Percentiles rank a stretch among this genome's conserved stretches.
These are phyloP conservation scores for Myrmecobius fasciatus DNA, from an alignment of 2,113 vertebrate species.

Conservation along the genomic window DNA sequence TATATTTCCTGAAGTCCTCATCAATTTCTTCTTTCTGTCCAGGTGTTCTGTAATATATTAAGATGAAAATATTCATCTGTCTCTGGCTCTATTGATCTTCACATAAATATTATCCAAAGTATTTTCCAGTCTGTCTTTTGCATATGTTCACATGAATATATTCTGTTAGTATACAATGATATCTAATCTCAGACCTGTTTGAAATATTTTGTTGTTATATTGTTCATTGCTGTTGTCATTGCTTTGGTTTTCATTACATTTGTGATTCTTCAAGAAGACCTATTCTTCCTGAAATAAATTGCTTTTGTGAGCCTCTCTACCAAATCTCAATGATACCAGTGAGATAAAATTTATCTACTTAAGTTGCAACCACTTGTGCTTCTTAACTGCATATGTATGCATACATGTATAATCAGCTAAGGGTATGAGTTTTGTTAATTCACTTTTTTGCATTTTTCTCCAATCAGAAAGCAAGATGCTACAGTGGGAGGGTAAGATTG, in stretches of 20 bases:
- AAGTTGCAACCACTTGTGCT: fast-evolving
- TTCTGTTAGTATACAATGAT: neutral
- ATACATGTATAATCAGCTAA: neutral
- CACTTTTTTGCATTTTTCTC: neutral
- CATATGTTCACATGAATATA: neutral
- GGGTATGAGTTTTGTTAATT: neutral
- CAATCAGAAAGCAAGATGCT: neutral
- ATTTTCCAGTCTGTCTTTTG: neutral
- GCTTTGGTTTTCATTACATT: neutral
- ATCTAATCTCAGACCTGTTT: neutral
- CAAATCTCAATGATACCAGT: neutral
- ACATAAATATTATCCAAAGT: neutral
- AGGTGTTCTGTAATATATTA: neutral
- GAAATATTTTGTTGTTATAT: neutral
- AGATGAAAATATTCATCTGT: neutral
- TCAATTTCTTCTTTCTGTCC: neutral
- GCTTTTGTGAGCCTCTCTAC: neutral
- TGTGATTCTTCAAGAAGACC: neutral
- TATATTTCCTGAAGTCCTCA: neutral
- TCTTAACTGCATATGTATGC: neutral
- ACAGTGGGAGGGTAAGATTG: neutral
- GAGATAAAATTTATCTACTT: neutral
- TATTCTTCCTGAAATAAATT: neutral
- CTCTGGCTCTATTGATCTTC: neutral
- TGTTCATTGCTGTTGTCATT: neutral